phyloP scores from a whole-genome alignment of 2,797 vertebrate genomes.

The Tolypeutes matacus region DNA sequence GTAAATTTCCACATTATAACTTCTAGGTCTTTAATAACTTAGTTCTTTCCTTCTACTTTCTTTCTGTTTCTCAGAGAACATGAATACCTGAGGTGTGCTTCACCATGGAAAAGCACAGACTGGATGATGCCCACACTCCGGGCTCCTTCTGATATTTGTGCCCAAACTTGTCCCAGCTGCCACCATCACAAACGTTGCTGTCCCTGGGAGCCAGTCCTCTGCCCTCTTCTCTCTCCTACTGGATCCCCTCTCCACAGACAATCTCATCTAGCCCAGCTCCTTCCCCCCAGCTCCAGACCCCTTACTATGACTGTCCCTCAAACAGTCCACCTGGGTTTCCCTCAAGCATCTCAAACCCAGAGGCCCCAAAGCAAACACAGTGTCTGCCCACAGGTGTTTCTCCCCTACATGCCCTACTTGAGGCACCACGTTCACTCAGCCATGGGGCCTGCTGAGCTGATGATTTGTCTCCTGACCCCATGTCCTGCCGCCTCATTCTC shows the following conservation, averaged over 20 bases:
- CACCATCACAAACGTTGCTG: accelerated
- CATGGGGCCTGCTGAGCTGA: too few relatives aligned
- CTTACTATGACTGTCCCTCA: accelerated
- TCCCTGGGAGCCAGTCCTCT: accelerated
- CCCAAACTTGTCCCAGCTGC: neutral
- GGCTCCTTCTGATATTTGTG: too few relatives aligned
- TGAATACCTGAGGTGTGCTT: neutral
- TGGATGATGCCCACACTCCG: too few relatives aligned
- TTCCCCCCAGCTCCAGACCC: accelerated
- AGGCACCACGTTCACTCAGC: too few relatives aligned
- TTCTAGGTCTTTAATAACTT: neutral
- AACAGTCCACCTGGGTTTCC: neutral
- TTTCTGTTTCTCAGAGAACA: neutral
- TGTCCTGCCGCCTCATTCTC: accelerated
- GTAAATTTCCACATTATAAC: too few relatives aligned
- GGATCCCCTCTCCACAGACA: neutral
- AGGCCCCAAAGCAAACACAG: too few relatives aligned
- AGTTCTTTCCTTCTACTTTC: neutral
- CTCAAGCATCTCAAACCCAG: accelerated
- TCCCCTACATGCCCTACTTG: accelerated
- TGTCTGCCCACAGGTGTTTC: neutral
- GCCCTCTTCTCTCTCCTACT: neutral
- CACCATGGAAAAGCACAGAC: too few relatives aligned
- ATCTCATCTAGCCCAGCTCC: neutral
- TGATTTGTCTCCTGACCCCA: too few relatives aligned